These are phyloP conservation scores for Pluvialis apricaria DNA, from an alignment of 2,113 vertebrate species.

Conservation along the genomic window DNA sequence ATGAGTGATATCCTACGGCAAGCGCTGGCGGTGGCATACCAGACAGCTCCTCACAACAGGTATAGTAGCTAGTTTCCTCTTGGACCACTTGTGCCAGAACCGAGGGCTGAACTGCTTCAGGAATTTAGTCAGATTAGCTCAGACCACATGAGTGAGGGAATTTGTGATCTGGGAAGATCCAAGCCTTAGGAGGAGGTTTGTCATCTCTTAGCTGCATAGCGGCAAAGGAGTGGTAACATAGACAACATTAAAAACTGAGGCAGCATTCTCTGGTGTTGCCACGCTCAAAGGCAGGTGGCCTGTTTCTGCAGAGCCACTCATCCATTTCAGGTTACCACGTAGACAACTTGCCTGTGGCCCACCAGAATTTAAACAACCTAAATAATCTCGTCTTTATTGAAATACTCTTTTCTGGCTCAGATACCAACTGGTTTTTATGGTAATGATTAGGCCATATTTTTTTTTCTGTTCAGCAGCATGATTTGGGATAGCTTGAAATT, in stretches of 20 bases:
- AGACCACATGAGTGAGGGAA: not conserved
- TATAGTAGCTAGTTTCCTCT: constrained; percentile 42
- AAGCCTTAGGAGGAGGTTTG: not conserved
- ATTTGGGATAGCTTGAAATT: not conserved
- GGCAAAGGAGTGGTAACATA: not conserved
- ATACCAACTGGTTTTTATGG: not conserved
- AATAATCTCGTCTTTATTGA: not conserved
- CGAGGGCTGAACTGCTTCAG: not conserved
- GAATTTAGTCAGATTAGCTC: not conserved
- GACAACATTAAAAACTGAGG: not conserved
- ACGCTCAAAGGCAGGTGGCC: not conserved
- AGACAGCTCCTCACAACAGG: constrained; percentile 90
- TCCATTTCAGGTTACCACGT: not conserved
- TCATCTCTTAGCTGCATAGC: not conserved
- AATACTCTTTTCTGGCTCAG: not conserved
- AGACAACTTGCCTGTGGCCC: not conserved
- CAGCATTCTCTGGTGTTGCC: not conserved
- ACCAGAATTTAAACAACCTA: not conserved
- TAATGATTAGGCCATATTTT: not conserved
- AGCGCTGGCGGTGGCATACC: constrained; percentile 84
- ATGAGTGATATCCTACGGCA: constrained; percentile 91
- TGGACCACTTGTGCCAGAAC: not conserved
- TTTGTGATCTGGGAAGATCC: not conserved
- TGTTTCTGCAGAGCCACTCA: not conserved
- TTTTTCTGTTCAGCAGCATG: not conserved